A percentile compares a stretch with the other conserved stretches of the same genome.
Evolutionary conservation across 2,113 vertebrate species (phyloP).

Genomic region (Solenodon paradoxus): DNA sequence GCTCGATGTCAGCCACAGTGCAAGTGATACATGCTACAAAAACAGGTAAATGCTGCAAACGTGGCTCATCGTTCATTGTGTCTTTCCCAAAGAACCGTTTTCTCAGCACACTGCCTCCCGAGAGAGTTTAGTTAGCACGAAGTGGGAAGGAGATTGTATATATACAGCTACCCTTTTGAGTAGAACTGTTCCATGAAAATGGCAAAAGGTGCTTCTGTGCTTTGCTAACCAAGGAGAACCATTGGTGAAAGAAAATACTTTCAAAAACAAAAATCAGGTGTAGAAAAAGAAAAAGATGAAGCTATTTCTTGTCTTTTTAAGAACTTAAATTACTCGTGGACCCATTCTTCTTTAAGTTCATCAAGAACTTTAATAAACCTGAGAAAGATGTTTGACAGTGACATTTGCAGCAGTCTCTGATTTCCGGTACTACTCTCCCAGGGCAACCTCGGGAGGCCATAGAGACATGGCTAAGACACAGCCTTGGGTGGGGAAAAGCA

Average conservation of each 20-base stretch:
- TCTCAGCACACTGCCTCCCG: not conserved
- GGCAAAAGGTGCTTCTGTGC: not conserved
- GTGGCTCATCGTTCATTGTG: not conserved
- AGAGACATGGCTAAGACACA: not conserved
- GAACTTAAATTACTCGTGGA: not conserved
- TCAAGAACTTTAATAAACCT: not conserved
- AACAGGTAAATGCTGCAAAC: not conserved
- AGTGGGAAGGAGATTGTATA: not conserved
- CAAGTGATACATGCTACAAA: not conserved
- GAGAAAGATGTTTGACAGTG: not conserved
- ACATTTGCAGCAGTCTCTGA: accelerated
- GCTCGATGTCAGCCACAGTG: not conserved
- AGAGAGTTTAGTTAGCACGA: not conserved
- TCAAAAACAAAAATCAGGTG: not conserved
- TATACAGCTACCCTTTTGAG: not conserved
- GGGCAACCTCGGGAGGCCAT: not conserved
- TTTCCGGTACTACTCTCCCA: not conserved
- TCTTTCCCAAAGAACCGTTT: not conserved
- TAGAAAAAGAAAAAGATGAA: not conserved
- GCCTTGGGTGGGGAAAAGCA: not conserved
- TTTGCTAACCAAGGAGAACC: not conserved
- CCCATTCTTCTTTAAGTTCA: not conserved
- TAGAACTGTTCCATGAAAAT: not conserved
- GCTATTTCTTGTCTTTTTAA: not conserved
- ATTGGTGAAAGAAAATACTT: not conserved